Evolutionary conservation across 2,888 invertebrate genomes (phyloP).

Genomic region (Phytoseiulus persimilis): DNA sequence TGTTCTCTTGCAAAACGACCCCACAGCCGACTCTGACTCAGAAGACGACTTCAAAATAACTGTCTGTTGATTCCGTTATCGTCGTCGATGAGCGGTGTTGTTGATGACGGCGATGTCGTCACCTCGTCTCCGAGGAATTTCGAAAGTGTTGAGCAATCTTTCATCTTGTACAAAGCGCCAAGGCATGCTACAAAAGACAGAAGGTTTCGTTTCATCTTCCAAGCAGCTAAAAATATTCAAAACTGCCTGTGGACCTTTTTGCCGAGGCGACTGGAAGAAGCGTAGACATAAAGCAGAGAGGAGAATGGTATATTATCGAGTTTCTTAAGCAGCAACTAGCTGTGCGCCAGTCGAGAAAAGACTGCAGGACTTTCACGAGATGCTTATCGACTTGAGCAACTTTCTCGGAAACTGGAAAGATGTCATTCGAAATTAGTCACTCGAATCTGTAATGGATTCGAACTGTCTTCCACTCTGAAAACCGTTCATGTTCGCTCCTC

Average conservation of each 20-base stretch:
- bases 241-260: neutral
- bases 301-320: neutral
- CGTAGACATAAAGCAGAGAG: neutral
- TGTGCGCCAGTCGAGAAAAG: neutral
- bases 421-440: neutral
- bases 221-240: neutral
- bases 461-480: neutral
- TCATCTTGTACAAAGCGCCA: neutral
- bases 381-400: neutral
- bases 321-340: neutral
- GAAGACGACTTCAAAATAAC: constrained; percentile 42
- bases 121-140: neutral
- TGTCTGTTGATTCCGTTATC: neutral
- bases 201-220: neutral
- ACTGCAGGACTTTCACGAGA: neutral
- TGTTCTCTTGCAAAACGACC: constrained; percentile 57
- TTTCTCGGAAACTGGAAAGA: neutral
- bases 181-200: neutral
- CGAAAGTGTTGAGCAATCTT: neutral
- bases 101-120: neutral
- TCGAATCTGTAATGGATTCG: neutral
- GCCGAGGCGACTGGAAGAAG: neutral
- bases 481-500: neutral
- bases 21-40: constrained; percentile 52
- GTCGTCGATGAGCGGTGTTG: neutral